phyloP scores from a whole-genome alignment of 2,797 vertebrate genomes.

The Clarias fuscus region DNA sequence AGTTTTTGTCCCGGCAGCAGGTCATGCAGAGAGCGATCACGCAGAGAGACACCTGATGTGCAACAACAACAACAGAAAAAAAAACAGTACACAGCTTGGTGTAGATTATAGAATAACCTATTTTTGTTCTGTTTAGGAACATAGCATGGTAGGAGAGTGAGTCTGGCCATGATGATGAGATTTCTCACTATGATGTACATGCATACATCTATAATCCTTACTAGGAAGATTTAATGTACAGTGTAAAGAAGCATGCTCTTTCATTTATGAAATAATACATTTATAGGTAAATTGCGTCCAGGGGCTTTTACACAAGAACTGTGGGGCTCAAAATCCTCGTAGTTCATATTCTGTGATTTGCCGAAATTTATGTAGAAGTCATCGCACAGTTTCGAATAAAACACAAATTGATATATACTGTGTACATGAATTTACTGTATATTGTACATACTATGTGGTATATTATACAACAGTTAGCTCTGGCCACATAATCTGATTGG shows the following conservation, averaged over 20 bases:
- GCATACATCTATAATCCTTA: background rate
- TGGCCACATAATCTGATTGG: too few species aligned
- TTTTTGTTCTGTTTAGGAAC: background rate
- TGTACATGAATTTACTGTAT: too few species aligned
- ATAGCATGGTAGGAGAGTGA: background rate
- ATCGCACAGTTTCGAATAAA: background rate
- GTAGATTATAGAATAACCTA: background rate
- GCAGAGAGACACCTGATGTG: slow-evolving; percentile 29
- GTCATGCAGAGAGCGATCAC: slow-evolving; percentile 29
- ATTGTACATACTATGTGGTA: too few species aligned
- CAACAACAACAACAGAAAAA: background rate
- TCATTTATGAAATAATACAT: background rate
- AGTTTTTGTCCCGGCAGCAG: slow-evolving; percentile 33
- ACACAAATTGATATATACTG: background rate
- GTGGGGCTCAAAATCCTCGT: too few species aligned
- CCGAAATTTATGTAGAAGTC: background rate
- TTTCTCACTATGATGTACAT: background rate
- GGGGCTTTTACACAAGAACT: background rate
- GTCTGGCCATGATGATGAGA: background rate
- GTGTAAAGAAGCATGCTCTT: background rate
- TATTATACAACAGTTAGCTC: too few species aligned
- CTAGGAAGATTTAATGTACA: background rate
- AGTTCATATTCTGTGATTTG: background rate
- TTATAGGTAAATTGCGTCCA: background rate
- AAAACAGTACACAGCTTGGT: slow-evolving; percentile 18